phyloP scores from a whole-genome alignment of 2,888 invertebrate genomes.

The Pegoplata infirma region DNA sequence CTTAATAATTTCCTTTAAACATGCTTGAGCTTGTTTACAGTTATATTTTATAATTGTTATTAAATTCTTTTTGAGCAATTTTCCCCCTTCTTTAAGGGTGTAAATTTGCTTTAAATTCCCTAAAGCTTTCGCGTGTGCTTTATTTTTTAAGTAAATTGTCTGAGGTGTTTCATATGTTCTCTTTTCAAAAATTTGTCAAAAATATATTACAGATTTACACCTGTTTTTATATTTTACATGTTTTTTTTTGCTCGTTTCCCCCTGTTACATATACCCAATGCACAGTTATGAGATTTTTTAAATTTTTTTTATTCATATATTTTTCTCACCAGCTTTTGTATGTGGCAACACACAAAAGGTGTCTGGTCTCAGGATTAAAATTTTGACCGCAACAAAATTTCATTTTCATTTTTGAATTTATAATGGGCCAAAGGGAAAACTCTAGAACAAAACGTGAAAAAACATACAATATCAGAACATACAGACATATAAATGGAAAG shows the following conservation, averaged over 20 bases:
- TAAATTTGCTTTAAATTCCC: slow-evolving; percentile 7
- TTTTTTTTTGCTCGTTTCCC: too few species aligned
- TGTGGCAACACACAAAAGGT: slow-evolving; percentile 25
- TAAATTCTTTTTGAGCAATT: neutral
- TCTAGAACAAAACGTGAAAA: too few species aligned
- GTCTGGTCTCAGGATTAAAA: slow-evolving; percentile 44
- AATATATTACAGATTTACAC: neutral
- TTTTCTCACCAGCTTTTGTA: neutral
- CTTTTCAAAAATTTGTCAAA: neutral
- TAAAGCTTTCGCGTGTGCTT: neutral
- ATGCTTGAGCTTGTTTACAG: slow-evolving; percentile 13
- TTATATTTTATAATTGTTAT: neutral
- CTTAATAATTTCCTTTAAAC: slow-evolving; percentile 17
- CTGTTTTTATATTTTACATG: neutral
- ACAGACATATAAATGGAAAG: too few species aligned
- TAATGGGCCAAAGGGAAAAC: neutral
- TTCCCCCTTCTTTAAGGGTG: neutral
- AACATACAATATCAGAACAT: too few species aligned
- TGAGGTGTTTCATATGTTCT: neutral
- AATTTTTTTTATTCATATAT: neutral
- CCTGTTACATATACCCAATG: neutral
- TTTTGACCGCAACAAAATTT: slow-evolving; percentile 10
- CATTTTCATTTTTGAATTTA: neutral
- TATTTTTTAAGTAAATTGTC: neutral
- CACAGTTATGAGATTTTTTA: neutral